Percentiles rank a stretch among this genome's conserved stretches.
Conservation (phyloP, 2,888 invertebrate genomes). For the Melanostoma mellinum region DNA sequence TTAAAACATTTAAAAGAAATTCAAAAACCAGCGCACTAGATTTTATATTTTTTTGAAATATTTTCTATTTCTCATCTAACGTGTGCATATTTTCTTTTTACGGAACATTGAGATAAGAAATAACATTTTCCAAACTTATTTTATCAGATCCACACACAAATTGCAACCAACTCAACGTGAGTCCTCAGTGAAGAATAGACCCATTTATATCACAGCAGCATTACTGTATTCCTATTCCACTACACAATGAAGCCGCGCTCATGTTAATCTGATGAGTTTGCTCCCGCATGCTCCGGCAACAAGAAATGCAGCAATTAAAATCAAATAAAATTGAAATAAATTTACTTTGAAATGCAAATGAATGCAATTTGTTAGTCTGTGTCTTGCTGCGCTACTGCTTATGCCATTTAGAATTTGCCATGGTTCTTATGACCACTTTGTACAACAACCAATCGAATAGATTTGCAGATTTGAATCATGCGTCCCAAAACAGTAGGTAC, state of each 20-base stretch:
- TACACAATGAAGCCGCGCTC: conserved; percentile 5
- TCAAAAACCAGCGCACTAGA: too few relatives aligned
- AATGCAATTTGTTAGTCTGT: conserved; percentile 76
- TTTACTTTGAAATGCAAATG: conserved; percentile 80
- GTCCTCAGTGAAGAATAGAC: conserved; percentile 6
- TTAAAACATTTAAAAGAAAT: too few relatives aligned
- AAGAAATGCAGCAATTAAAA: conserved; percentile 80
- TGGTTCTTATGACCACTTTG: conserved; percentile 37
- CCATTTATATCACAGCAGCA: conserved; percentile 43
- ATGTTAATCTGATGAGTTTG: conserved; percentile 41
- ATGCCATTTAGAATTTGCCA: conserved; percentile 36
- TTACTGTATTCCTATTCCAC: conserved; percentile 23
- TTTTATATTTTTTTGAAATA: too few relatives aligned
- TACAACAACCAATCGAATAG: conserved; percentile 63
- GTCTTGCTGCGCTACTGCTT: conserved; percentile 38
- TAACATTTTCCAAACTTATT: too few relatives aligned
- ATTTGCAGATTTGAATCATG: conserved; percentile 80
- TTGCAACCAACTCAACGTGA: conserved; percentile 14
- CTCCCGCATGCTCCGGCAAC: conserved; percentile 28
- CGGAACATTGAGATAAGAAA: too few relatives aligned
- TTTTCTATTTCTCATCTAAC: too few relatives aligned
- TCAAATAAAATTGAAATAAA: conserved; percentile 83
- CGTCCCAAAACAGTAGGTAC: conserved; percentile 74
- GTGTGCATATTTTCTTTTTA: too few relatives aligned
- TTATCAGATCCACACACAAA: neutral